Base-by-base conservation (phyloP, 1,140 invertebrate species). In the Hestina assimilis region DNA sequence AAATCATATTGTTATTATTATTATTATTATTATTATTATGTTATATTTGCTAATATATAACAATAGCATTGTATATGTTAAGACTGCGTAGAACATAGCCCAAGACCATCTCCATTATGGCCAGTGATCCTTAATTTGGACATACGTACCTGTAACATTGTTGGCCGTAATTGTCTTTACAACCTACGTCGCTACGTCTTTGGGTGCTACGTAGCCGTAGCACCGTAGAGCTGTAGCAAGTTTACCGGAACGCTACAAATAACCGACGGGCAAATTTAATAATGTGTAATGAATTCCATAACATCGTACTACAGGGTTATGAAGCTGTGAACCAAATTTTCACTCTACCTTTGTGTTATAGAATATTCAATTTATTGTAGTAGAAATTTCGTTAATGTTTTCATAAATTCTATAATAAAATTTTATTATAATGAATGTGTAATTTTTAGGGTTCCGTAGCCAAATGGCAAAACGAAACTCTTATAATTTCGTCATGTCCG, bases 211-310 rank as follows among this genome's bases (percentile, higher is more conserved):
- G 48, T 51, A 41, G 38, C 15, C 38, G 55, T 58, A 50, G 38
- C 35, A 14, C 23, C 24, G 47, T 50, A 38, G 28, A 17, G 23
- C 35, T 15, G 35, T 52, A 52, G 48, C 45, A 47, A 33, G 35
- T 38, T 47, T 38, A 45, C 31, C 24, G 33, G 43, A 55, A 55
- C 53, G 53, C 20, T 47, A 45, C 53, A 47, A 55, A 55, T 45
- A 55, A 55, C 43, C 20, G 33, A 47, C 21, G 17, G 45, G 53
- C 53, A 45, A 55, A 55, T 55, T 46, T 55, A 55, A 55, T 55
- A 55, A 46, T 55, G 43, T 55, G 43, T 55, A 55, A 45, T 46
- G 53, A 55, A 55, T 55, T 55, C 53, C 43, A 47, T 55, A 55
- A 55, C 47, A 40, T 51, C 43, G 43, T 55, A 41, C 53, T 33